phyloP scores from a whole-genome alignment of 2,797 vertebrate species.

The Trichosurus vulpecula region DNA sequence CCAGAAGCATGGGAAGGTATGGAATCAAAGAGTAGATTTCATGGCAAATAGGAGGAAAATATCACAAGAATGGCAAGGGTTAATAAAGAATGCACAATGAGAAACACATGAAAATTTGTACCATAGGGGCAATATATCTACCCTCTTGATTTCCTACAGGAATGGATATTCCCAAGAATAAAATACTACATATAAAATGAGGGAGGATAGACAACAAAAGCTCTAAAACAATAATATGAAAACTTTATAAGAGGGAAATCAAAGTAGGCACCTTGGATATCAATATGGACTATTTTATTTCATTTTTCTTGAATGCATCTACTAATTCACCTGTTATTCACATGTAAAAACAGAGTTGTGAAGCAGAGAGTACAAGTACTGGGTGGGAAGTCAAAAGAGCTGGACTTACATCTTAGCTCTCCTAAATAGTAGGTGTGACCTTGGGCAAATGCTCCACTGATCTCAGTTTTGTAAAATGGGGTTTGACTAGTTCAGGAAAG shows the following conservation, averaged over 20 bases:
- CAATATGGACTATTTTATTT: background rate
- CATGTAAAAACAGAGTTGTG: background rate
- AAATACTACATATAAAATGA: background rate
- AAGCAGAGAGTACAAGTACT: background rate
- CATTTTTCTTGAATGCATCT: background rate
- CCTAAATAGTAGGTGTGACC: background rate
- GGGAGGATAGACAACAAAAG: background rate
- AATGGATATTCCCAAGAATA: background rate
- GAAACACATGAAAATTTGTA: background rate
- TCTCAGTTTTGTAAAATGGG: background rate
- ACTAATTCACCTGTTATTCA: background rate
- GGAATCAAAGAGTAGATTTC: background rate
- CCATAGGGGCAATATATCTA: background rate
- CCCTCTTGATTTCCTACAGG: background rate
- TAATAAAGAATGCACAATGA: background rate
- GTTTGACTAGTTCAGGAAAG: background rate
- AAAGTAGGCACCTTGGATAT: background rate
- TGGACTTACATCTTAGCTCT: background rate
- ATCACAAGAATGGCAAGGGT: background rate
- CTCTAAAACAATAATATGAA: background rate
- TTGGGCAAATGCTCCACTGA: background rate
- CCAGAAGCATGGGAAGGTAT: no score
- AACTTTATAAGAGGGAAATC: background rate
- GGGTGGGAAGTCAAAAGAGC: no score
- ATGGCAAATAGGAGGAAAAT: background rate